Base-by-base conservation (phyloP, 2,113 vertebrate genomes). In the Pollachius pollachius region DNA sequence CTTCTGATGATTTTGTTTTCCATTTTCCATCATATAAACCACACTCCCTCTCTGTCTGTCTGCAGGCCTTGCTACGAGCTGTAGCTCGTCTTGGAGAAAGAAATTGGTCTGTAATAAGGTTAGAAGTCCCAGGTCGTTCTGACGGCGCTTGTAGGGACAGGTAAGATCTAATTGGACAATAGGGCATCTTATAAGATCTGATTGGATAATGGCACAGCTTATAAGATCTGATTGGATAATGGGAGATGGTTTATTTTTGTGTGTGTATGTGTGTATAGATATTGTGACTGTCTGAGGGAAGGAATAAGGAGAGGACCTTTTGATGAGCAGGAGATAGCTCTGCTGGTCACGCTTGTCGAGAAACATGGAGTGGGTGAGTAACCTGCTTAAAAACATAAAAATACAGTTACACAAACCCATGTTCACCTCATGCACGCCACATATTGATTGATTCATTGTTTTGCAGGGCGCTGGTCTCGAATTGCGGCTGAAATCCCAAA, bases 91-190 rank as follows among this genome's bases (percentile, higher is more conserved):
- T 94, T 0, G 91, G 94, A 12, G 91, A 80, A 9, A 93, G 88
- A 34, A 89, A 93, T 19, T 99, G 97, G 97, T 97, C 93, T 71
- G 98, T 94, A 73, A 94, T 99, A 64, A 88, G 92, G 62, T 62
- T 78, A 0, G 95, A 96, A 17, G 96, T 99, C 58, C 96, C 96
- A 0, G 96, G 96, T 25, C 92, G 97, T 66, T 95, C 86, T 0
- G 96, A 98, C 16, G 66, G 84, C 9, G 90, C 94, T 80, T 98
- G 96, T 79, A 91, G 97, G 68, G 96, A 98, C 25, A 87, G 97
- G 97, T 98, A 61, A 78, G 89, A 64, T 15, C 52, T 63, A 25
- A 56, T 68, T 68, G 54, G 66, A 12, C 37, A 15, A 25, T 67
- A 19, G 48, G 21, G 18, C 48, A 52, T 21, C 23, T 21, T 67